Evolutionary conservation across 1,140 invertebrate genomes (phyloP).

Genomic region (Trachymyrmex septentrionalis): DNA sequence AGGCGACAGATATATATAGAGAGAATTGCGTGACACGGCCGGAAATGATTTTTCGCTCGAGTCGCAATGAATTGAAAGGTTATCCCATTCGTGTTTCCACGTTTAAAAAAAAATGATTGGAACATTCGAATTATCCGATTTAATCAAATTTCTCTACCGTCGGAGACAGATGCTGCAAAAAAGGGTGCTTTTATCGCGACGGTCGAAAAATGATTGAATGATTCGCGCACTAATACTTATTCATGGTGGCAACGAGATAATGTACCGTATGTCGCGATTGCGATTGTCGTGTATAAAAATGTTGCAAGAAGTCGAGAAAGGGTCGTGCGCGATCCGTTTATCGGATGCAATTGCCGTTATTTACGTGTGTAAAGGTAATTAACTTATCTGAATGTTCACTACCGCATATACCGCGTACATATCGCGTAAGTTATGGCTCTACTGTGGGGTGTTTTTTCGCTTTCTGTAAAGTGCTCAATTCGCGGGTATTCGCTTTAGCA

Average conservation of each 20-base stretch:
- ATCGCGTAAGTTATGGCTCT: conserved; percentile 53
- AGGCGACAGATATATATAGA: conserved; percentile 36
- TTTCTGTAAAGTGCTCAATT: conserved; percentile 30
- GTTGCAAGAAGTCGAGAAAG: conserved; percentile 27
- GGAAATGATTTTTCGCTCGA: not conserved
- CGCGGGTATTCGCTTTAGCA: conserved; percentile 25
- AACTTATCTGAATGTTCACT: conserved; percentile 59
- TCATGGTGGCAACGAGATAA: conserved; percentile 4
- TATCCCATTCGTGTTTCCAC: not conserved
- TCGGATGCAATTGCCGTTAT: conserved; percentile 65
- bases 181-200: conserved; percentile 23
- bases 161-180: not conserved
- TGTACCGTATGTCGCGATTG: conserved; percentile 15
- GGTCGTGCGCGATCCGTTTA: conserved; percentile 45
- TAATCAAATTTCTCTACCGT: conserved; percentile 2
- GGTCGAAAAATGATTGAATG: not conserved
- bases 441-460: conserved; percentile 26
- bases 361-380: conserved; percentile 67
- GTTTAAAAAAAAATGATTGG: not conserved
- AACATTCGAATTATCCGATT: not conserved
- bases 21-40: not conserved
- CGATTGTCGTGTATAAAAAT: conserved; percentile 38
- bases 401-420: conserved; percentile 25
- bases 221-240: not conserved
- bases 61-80: not conserved